Evolutionary conservation across 2,888 invertebrate species (phyloP).

Genomic region (Sphaeridia pumilis): DNA sequence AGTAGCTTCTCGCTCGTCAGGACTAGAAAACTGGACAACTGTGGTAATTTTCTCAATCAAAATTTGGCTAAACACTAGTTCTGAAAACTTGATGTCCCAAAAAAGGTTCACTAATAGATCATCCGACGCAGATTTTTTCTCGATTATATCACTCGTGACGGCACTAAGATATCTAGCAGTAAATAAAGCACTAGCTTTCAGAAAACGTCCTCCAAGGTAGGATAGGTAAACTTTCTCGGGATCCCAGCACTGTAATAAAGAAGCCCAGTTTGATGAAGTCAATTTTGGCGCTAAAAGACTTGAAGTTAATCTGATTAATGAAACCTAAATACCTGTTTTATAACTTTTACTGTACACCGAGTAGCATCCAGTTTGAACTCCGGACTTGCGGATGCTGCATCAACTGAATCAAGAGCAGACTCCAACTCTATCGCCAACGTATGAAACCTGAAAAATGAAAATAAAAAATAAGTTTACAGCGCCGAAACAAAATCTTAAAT

Average conservation of each 20-base stretch:
- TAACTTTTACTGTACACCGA: slow-evolving; percentile 28
- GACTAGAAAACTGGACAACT: not conserved
- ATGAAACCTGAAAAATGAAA: no score
- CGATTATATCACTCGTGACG: slow-evolving; percentile 20
- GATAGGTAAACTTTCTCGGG: slow-evolving; percentile 28
- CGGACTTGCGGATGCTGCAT: slow-evolving; percentile 20
- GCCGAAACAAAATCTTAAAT: no score
- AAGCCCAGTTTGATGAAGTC: no score
- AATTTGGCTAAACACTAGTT: slow-evolving; percentile 31
- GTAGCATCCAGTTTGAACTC: slow-evolving; percentile 33
- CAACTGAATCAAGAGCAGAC: slow-evolving; percentile 40
- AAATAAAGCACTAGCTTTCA: slow-evolving; percentile 35
- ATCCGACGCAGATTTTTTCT: slow-evolving; percentile 15
- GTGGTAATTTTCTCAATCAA: slow-evolving; percentile 26
- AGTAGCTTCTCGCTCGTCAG: not conserved
- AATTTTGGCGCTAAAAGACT: no score
- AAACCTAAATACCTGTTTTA: slow-evolving; percentile 34
- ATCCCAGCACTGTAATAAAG: slow-evolving; percentile 36
- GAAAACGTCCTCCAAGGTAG: slow-evolving; percentile 29
- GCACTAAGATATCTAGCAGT: slow-evolving; percentile 30
- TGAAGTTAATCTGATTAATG: no score
- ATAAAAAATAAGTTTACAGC: no score
- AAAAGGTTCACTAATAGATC: slow-evolving; percentile 21
- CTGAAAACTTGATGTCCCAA: slow-evolving; percentile 33
- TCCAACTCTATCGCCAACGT: slow-evolving; percentile 68